phyloP scores from a whole-genome alignment of 2,113 vertebrate genomes.

The Castor canadensis region DNA sequence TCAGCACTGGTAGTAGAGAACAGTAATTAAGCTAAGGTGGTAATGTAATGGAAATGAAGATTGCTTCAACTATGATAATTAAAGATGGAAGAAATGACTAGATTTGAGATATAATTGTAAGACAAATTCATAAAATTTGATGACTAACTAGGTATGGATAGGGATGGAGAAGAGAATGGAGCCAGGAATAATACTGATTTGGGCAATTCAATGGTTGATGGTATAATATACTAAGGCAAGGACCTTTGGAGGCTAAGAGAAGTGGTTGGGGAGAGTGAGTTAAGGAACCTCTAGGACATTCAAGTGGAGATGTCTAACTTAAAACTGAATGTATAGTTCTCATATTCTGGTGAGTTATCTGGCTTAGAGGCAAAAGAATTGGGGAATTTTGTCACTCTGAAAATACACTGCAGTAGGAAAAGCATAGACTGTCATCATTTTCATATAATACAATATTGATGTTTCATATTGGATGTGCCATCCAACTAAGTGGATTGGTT shows the following conservation, averaged over 20 bases:
- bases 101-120: constrained; percentile 6
- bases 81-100: neutral
- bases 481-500: neutral
- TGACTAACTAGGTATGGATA: neutral
- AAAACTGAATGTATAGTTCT: constrained; percentile 24
- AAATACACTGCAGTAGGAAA: neutral
- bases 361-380: neutral
- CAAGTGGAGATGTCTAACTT: neutral
- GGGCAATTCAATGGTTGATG: neutral
- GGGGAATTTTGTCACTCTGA: constrained; percentile 15
- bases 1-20: neutral
- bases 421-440: neutral
- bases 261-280: too few species aligned
- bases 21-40: neutral
- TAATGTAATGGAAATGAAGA: neutral
- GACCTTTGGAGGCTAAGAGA: neutral
- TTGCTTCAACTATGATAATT: neutral
- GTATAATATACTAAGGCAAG: neutral
- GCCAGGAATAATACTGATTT: neutral
- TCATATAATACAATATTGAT: neutral
- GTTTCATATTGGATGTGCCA: neutral
- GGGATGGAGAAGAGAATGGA: neutral
- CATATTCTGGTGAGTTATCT: neutral
- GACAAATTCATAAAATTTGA: constrained; percentile 34
- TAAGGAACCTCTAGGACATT: neutral